Base-by-base conservation (phyloP, 2,113 vertebrate species). In the Benthochromis sp. region DNA sequence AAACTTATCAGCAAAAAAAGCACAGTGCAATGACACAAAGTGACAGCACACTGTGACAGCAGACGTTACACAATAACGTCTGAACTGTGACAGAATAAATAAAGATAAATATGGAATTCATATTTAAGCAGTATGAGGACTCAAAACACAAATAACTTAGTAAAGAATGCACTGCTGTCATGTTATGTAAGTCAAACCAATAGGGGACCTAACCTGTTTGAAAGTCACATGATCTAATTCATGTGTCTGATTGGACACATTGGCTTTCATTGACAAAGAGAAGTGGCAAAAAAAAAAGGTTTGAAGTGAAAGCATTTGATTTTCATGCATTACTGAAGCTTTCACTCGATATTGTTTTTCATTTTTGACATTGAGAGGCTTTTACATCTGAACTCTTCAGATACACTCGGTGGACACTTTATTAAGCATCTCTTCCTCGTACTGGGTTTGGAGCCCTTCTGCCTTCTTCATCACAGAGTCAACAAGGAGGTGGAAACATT, bases 391-490 rank as follows among this genome's bases (percentile, higher is more conserved):
- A 71, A 45, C 5, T 43, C 66, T 71, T 71, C 38, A 45, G 21
- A 45, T 45, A 71, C 13, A 43, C 38, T 45, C 5, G 4, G n/a
- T 7, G 38, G 13, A 43, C 38, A 71, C 38, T 27, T 45, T 24
- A 71, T 71, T 71, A 3, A 43, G 66, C 38, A 71, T 5, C 12
- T 16, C 5, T 24, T 2, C 19, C 38, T 71, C 3, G 0, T 71
- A 16, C 7, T 24, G 66, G 66, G 12, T 40, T 66, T 71, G 5
- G 66, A 43, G n/a, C 36, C n/a, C 36, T 40, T 71, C 38, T 71
- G 66, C 38, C 38, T 71, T 16, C 66, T 71, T 43, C 38, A 43
- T 43, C 12, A 6, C 66, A 71, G 3, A 71, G 7, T 43, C 66
- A 24, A 9, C 66, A 16, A 6, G n/a, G 36, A 16, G 66, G n/a